These are phyloP conservation scores for Crotalus viridis DNA, from an alignment of 2,113 vertebrate genomes.

Conservation along the genomic window DNA sequence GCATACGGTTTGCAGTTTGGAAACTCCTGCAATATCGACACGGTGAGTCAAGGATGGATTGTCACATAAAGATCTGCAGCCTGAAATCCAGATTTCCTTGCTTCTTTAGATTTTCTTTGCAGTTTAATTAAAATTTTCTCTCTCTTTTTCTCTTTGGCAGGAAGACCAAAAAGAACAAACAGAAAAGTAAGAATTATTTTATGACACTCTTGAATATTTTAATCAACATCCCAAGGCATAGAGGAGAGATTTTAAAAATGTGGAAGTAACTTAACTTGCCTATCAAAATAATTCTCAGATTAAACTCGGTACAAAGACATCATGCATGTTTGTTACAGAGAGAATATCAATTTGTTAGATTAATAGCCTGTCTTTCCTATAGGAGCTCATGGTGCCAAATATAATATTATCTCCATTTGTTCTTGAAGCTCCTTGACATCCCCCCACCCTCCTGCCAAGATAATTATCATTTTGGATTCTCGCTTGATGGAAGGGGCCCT, in stretches of 20 bases:
- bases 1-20: constrained; percentile 70
- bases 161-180: constrained; percentile 99
- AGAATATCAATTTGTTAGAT: neutral
- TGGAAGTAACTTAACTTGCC: neutral
- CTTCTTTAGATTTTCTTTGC: neutral
- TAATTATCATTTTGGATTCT: neutral
- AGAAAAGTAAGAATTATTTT: constrained; percentile 84
- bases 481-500: neutral
- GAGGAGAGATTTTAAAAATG: neutral
- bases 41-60: constrained; percentile 65
- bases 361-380: neutral
- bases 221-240: rapidly evolving
- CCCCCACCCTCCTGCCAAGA: neutral
- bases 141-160: constrained; percentile 68
- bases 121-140: constrained; percentile 7
- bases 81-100: constrained; percentile 28
- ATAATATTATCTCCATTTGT: neutral
- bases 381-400: neutral
- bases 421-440: neutral
- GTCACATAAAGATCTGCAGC: constrained; percentile 45
- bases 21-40: constrained; percentile 68
- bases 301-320: neutral
- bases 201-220: neutral
- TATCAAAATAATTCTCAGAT: neutral
- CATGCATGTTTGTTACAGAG: too few relatives aligned